Evolutionary conservation across 2,113 vertebrate genomes (phyloP).

Genomic region (Silurus glanis): DNA sequence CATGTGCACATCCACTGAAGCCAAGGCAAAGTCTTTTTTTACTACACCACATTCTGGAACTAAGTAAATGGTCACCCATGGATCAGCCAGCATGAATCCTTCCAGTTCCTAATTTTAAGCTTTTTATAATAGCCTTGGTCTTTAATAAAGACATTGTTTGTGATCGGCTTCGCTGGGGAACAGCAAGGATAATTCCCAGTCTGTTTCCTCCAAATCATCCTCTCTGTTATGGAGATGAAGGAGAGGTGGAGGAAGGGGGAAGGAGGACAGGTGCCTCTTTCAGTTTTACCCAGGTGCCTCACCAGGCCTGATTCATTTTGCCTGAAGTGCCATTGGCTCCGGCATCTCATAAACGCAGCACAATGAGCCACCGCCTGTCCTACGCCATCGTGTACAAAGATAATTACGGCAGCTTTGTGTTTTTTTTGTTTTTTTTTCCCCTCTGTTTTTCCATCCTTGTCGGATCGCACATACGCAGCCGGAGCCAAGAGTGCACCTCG

Average conservation of each 20-base stretch:
- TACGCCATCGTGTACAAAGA: constrained; percentile 12
- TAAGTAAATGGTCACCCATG: neutral
- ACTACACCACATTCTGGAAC: neutral
- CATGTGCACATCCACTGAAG: neutral
- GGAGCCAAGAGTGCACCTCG: neutral
- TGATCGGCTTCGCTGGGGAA: neutral
- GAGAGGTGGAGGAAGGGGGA: neutral
- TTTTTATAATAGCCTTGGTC: neutral
- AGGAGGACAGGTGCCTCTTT: constrained; percentile 41
- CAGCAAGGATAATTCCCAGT: constrained; percentile 11
- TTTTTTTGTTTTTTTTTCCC: neutral
- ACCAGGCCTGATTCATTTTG: constrained; percentile 44
- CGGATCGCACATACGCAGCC: neutral
- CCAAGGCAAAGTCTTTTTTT: neutral
- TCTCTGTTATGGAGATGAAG: constrained; percentile 29
- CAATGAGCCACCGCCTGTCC: constrained; percentile 24
- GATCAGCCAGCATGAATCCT: neutral
- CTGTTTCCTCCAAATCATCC: constrained; percentile 15
- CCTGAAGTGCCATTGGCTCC: constrained; percentile 37
- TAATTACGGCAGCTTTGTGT: constrained; percentile 27
- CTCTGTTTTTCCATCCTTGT: neutral
- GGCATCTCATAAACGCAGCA: constrained; percentile 31
- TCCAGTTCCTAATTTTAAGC: too few species aligned
- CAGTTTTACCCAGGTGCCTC: constrained; percentile 38
- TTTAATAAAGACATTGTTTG: neutral